A percentile compares a stretch with the other conserved stretches of the same genome.
phyloP scores from a whole-genome alignment of 2,113 vertebrate genomes.

The Tautogolabrus adspersus region DNA sequence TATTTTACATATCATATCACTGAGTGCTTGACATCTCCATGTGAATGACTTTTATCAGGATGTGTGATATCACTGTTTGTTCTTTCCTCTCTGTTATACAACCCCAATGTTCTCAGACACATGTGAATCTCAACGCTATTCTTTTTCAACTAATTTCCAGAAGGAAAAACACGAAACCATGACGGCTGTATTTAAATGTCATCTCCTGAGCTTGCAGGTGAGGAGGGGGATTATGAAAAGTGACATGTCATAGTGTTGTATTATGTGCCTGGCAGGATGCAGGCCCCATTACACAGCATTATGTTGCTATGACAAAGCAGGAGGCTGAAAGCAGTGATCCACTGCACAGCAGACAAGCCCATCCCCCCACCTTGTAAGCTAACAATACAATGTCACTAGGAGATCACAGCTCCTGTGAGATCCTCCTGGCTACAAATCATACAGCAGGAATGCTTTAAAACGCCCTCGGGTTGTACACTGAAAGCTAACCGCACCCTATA shows the following conservation, averaged over 20 bases:
- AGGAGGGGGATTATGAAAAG: conserved; percentile 37
- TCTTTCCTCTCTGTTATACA: conserved; percentile 43
- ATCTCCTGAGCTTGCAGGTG: conserved; percentile 34
- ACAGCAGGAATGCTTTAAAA: conserved; percentile 33
- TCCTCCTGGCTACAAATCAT: conserved; percentile 32
- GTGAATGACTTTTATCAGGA: conserved; percentile 49
- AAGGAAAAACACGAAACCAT: neutral
- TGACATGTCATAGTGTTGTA: conserved; percentile 43
- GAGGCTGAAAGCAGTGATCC: conserved; percentile 61
- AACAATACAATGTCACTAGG: conserved; percentile 51
- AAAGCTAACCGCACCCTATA: conserved; percentile 7
- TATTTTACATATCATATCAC: conserved; percentile 36
- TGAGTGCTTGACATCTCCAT: conserved; percentile 21
- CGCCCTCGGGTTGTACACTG: neutral
- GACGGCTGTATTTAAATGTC: neutral
- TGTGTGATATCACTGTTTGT: conserved; percentile 41
- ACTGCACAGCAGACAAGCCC: conserved; percentile 53
- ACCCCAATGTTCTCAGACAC: conserved; percentile 21
- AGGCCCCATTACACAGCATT: conserved; percentile 66
- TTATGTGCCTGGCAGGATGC: conserved; percentile 42
- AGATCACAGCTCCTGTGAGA: conserved; percentile 39
- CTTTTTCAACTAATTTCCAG: neutral
- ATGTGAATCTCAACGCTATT: conserved; percentile 31
- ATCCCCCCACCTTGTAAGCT: conserved; percentile 46
- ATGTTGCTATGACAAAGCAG: conserved; percentile 71